Evolutionary conservation across 2,888 invertebrate species (phyloP).

Genomic region (Caenorhabditis sp.): DNA sequence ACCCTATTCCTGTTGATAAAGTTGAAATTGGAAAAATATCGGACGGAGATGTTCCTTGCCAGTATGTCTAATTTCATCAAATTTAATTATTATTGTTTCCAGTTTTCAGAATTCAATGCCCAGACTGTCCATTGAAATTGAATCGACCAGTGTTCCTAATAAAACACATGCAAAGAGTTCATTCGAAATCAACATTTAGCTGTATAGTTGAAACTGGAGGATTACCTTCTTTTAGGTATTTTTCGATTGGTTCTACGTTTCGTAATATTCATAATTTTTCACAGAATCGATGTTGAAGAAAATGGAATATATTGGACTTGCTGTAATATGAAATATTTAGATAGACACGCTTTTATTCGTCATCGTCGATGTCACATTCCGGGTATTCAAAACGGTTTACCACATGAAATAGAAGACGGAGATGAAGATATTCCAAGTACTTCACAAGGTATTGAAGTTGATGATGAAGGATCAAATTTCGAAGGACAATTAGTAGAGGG

Average conservation of each 20-base stretch:
- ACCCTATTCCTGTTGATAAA: constrained; percentile 4
- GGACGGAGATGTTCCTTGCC: constrained; percentile 29
- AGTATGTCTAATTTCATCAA: background rate
- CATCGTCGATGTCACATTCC: constrained; percentile 33
- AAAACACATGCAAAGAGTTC: constrained; percentile 65
- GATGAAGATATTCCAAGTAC: constrained; percentile 6
- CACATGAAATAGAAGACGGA: constrained; percentile 8
- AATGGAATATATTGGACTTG: constrained; percentile 54
- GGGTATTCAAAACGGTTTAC: constrained; percentile 7
- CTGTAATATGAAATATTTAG: constrained; percentile 46
- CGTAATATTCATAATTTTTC: background rate
- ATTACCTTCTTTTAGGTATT: constrained; percentile 28
- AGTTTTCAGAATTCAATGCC: constrained; percentile 53
- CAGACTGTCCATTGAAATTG: constrained; percentile 59
- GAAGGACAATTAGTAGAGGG: constrained; percentile 28
- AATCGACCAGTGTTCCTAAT: constrained; percentile 60
- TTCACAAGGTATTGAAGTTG: constrained; percentile 8
- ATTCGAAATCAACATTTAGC: constrained; percentile 52
- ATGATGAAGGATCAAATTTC: background rate
- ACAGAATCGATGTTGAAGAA: constrained; percentile 42
- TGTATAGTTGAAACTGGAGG: constrained; percentile 41
- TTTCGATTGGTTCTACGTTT: background rate
- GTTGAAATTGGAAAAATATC: constrained; percentile 23
- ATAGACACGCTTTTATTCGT: constrained; percentile 32
- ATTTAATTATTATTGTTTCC: background rate